Evolutionary conservation across 2,797 vertebrate genomes (phyloP), one percentile per base, ranked within the genome.

Genomic region (Spondyliosoma cantharus): DNA sequence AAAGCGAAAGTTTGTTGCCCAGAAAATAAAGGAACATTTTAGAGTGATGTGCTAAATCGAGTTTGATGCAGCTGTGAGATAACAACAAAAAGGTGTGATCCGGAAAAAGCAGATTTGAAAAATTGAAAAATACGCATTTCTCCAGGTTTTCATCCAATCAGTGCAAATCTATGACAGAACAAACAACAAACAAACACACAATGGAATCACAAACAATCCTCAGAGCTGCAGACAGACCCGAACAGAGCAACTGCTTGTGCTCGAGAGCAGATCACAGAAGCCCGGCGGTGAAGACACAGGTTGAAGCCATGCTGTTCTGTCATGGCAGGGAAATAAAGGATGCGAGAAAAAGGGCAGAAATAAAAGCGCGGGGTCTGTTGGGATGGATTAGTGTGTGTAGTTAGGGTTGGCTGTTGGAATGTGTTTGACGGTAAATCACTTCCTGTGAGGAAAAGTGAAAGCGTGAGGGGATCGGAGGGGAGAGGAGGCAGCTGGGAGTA

Each of bases 401-500:
- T 72, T 50, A 48, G 76, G 70, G 53, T 62, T 59, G 74, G 79
- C 66, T 82, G 79, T 48, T 78, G 86, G 87, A 89, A 88, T 84
- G 83, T 72, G 80, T 90, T 77, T 81, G 89, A 86, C 89, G 86
- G 83, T 74, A 88, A 91, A 92, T 91, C 87, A 86, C 86, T 87
- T 86, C 76, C 85, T 85, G 80, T 81, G 87, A 72, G 78, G 74
- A 71, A 77, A 87, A 88, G 70, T 71, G 64, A 86, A 83, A 87
- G 81, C 78, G 49, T 49, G 16, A 73, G 74, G 74, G 11, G 53
- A 84, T 59, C 7, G 16, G 66, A 71, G 61, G 68, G 56, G 63
- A 76, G 66, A 29, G 37, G 37, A 76, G 78, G 15, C 61, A 74
- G 68, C n/a, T 73, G 72, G 78, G 71, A 56, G 49, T 2, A 3